Evolutionary conservation across 2,888 invertebrate genomes (phyloP).

Genomic region (Rotaria socialis): DNA sequence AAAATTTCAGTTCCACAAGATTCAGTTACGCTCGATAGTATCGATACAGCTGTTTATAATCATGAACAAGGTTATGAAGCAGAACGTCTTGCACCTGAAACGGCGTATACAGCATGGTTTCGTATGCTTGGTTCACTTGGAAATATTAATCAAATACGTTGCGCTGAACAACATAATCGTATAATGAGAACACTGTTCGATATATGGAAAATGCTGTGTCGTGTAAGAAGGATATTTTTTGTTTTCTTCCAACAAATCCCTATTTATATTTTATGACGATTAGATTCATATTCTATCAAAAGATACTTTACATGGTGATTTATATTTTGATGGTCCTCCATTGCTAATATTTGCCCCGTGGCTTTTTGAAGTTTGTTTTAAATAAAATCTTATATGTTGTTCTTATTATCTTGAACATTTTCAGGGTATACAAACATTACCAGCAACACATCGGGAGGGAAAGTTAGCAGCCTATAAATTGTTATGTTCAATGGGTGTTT

Average conservation of each 20-base stretch:
- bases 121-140: slow-evolving; percentile 36
- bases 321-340: slow-evolving; percentile 34
- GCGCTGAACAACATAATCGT: slow-evolving; percentile 17
- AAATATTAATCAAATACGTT: slow-evolving; percentile 22
- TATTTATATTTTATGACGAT: background rate
- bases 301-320: slow-evolving; percentile 13
- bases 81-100: slow-evolving; percentile 1
- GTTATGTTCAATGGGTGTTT: slow-evolving; percentile 24
- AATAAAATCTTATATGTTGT: background rate
- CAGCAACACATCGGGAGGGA: slow-evolving; percentile 10
- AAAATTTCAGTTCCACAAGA: slow-evolving; percentile 19
- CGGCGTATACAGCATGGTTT: slow-evolving; percentile 19
- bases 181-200: slow-evolving; percentile 8
- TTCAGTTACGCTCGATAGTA: background rate
- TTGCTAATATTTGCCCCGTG: slow-evolving; percentile 31
- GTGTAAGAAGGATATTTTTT: background rate
- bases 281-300: slow-evolving; percentile 21
- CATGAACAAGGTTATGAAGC: background rate
- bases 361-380: slow-evolving; percentile 35
- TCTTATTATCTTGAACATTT: background rate
- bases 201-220: slow-evolving; percentile 36
- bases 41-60: background rate
- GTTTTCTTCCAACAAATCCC: too few species aligned
- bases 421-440: slow-evolving; percentile 22
- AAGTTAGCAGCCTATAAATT: slow-evolving; percentile 20